phyloP scores from a whole-genome alignment of 2,888 invertebrate genomes.

The Rhorus exstirpatorius region DNA sequence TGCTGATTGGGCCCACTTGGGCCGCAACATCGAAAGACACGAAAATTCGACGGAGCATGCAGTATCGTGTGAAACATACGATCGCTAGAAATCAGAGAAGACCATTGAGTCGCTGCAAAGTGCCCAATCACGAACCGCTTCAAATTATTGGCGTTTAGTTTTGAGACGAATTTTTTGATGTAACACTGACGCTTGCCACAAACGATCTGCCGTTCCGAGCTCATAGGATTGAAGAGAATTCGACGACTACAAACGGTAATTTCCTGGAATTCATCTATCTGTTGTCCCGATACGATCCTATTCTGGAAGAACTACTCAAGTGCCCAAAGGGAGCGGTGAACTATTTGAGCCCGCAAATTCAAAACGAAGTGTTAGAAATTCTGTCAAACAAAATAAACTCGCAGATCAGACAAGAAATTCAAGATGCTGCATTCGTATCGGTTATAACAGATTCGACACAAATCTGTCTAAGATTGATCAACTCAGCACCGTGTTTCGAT shows the following conservation, averaged over 20 bases:
- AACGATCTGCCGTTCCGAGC: constrained; percentile 70
- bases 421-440: constrained; percentile 34
- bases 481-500: constrained; percentile 70
- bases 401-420: constrained; percentile 17
- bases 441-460: constrained; percentile 24
- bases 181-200: constrained; percentile 67
- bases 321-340: constrained; percentile 61
- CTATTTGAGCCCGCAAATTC: constrained; percentile 72
- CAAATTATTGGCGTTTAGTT: constrained; percentile 66
- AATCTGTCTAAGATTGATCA: constrained; percentile 69
- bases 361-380: constrained; percentile 56
- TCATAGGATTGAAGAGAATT: constrained; percentile 51
- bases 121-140: too few species aligned
- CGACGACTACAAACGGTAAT: constrained; percentile 66
- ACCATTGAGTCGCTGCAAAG: constrained; percentile 38
- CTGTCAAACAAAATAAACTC: constrained; percentile 5
- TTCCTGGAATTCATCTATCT: constrained; percentile 72
- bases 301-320: constrained; percentile 64
- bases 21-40: not conserved
- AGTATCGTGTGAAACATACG: constrained; percentile 39
- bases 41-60: not conserved
- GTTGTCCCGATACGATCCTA: constrained; percentile 68
- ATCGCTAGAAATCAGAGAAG: constrained; percentile 55
- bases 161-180: constrained; percentile 67
- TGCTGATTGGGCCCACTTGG: too few species aligned